Base-by-base conservation (phyloP, 2,113 vertebrate genomes). In the Lagopus leucura region DNA sequence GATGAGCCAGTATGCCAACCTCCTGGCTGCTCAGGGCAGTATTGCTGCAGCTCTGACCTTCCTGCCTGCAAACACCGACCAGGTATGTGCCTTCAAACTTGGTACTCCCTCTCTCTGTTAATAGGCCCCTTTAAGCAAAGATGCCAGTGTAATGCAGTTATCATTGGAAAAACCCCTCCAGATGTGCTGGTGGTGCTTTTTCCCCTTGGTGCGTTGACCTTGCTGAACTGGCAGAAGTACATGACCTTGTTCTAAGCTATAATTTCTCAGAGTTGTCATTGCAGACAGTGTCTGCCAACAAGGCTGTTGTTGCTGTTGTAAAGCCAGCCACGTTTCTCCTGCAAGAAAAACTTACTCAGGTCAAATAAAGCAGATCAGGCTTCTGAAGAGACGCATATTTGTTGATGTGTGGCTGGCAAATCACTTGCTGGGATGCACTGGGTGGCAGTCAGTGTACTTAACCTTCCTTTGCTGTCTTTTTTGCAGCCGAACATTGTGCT, bases 1-100 rank as follows among this genome's bases (percentile, higher is more conserved):
- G 96, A 99, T 99, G 99, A 98, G 98, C 90, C 99, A 98, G 71
- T 99, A 99, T 10, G 98, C 99, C 85, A 97, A 61, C 91, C 96
- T 99, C 45, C 97, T 99, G 96, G 99, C 99, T 57, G 98, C 99
- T 3, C 99, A 99, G 95, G 99, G 99, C 77, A 99, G 98, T 70
- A 98, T 99, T 94, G 95, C 98, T 82, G 98, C 98, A 5, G 99
- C 99, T 77, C 96, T 99, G 92, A 97, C 98, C 45, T 99, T 99
- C 96, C 98, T 99, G 73, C 99, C 99, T 17, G 97, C 97, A 21
- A 98, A 98, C 97, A 98, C 98, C 78, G 97, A 97, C 84, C 99
- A 99, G 98, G 99, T 99, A 93, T 24, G 25, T 65, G 48, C 25
- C 48, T 52, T 52, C 5, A 8, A 28, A 10, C 1, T 75, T 75